Base-by-base conservation (phyloP, 1,140 invertebrate genomes). In the Nymphalis io region DNA sequence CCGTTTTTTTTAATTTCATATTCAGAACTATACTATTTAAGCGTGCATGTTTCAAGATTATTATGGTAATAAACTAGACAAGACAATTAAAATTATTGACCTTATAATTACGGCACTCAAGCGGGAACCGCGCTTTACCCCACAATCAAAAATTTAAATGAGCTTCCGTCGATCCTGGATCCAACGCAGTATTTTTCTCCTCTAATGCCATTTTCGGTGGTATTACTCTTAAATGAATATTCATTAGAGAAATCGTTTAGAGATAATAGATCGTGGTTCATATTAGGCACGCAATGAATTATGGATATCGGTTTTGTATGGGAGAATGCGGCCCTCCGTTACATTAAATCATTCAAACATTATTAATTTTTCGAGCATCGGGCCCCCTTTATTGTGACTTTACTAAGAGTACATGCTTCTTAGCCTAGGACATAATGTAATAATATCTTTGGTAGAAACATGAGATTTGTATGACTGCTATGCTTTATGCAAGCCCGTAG, bases 201-300 rank as follows among this genome's bases (percentile, higher is more conserved):
- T 80, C 76, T 88, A 86, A 87, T 88, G 80, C 82, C 83, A 87
- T 88, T 88, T 87, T 82, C 75, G 82, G 82, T 81, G 82, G 81
- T 82, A 90, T 87, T 89, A 87, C 87, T 83, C 77, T 76, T 82
- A 88, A 90, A 88, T 89, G 87, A 90, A 90, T 90, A 90, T 90
- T 89, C 87, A 89, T 90, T 87, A 80, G 82, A 75, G 74, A 88
- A 90, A 90, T 90, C 87, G 87, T 83, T 90, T 89, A 89, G 87
- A 86, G 84, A 87, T 88, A 87, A 89, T 88, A 88, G 82, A 90
- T 87, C 84, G 82, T 80, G 83, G 82, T 85, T 88, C 84, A 85
- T 88, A 89, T 89, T 88, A 86, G 78, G 80, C 73, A 79, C 72
- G 73, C 70, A 76, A 84, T 84, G 82, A 88, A 88, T 88, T 84